Percentiles rank a stretch among this genome's conserved stretches.
Evolutionary conservation across 2,797 vertebrate species (phyloP).

Genomic region (Gymnoscopelus braueri): DNA sequence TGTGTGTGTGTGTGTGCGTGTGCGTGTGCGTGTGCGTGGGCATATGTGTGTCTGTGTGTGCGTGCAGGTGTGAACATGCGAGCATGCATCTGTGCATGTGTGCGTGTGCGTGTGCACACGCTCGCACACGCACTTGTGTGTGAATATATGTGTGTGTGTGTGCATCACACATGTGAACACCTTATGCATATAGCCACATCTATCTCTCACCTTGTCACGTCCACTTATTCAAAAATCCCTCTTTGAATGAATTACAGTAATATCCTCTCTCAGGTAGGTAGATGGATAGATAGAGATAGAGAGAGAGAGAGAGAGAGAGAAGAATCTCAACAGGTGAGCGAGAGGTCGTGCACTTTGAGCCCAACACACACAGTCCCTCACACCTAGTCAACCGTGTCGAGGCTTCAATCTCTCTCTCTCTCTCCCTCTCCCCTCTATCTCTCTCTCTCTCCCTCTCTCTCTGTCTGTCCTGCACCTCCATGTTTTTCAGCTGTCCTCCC

Average conservation of each 20-base stretch:
- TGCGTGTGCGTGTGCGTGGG: slow-evolving; percentile 37
- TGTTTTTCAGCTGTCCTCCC: too few species aligned
- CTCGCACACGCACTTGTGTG: background rate
- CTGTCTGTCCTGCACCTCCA: background rate
- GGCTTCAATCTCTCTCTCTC: slow-evolving; percentile 57
- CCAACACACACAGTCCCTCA: slow-evolving; percentile 24
- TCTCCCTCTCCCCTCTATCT: too few species aligned
- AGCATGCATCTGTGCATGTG: slow-evolving; percentile 30
- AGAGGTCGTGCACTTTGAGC: slow-evolving; percentile 61
- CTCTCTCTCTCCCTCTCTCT: background rate
- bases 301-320: slow-evolving; percentile 48
- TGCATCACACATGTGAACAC: too few species aligned
- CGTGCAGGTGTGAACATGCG: background rate
- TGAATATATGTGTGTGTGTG: too few species aligned
- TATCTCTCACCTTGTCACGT: slow-evolving; percentile 72
- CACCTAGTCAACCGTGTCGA: slow-evolving; percentile 65
- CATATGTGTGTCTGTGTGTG: slow-evolving; percentile 23
- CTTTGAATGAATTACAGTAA: slow-evolving; percentile 66
- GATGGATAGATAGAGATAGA: slow-evolving; percentile 7
- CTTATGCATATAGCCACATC: background rate
- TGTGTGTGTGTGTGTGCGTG: background rate
- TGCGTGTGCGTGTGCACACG: slow-evolving; percentile 51
- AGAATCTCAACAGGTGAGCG: slow-evolving; percentile 72
- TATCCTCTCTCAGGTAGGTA: slow-evolving; percentile 25
- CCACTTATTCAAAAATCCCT: slow-evolving; percentile 68